These are phyloP conservation scores for Lepus townsendii DNA, from an alignment of 2,797 vertebrate genomes.

Conservation along the genomic window DNA sequence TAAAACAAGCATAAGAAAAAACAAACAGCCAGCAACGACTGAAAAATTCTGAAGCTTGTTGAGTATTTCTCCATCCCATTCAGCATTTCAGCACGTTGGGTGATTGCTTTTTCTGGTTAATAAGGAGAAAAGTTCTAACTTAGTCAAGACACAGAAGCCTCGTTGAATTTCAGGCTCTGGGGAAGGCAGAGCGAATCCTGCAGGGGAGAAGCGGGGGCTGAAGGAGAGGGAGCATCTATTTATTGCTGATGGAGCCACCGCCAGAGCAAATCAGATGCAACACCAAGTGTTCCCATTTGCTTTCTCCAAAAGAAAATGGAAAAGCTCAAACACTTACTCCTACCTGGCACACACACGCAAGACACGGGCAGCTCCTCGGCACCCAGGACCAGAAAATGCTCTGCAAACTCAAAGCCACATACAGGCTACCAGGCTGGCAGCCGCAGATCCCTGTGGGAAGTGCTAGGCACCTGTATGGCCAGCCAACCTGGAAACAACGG, in stretches of 20 bases:
- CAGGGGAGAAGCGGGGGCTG: conserved; percentile 62
- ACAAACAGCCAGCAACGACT: not conserved
- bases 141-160: conserved; percentile 63
- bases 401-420: not conserved
- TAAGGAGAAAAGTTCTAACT: conserved; percentile 47
- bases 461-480: not conserved
- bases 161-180: conserved; percentile 68
- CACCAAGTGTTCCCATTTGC: conserved; percentile 30
- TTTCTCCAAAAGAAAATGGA: conserved; percentile 33
- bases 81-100: conserved; percentile 5
- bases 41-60: not conserved
- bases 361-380: not conserved
- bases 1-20: not conserved
- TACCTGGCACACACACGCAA: not conserved
- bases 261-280: conserved; percentile 56
- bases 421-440: accelerated
- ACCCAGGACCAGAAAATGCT: not conserved
- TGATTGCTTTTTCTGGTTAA: conserved; percentile 55
- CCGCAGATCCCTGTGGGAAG: not conserved
- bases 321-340: not conserved
- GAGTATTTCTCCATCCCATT: conserved; percentile 18
- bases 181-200: conserved; percentile 61
- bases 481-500: not conserved
- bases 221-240: conserved; percentile 66
- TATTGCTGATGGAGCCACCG: conserved; percentile 71